Conservation (phyloP, 2,888 invertebrate species). For the Andrena chrysosceles region DNA sequence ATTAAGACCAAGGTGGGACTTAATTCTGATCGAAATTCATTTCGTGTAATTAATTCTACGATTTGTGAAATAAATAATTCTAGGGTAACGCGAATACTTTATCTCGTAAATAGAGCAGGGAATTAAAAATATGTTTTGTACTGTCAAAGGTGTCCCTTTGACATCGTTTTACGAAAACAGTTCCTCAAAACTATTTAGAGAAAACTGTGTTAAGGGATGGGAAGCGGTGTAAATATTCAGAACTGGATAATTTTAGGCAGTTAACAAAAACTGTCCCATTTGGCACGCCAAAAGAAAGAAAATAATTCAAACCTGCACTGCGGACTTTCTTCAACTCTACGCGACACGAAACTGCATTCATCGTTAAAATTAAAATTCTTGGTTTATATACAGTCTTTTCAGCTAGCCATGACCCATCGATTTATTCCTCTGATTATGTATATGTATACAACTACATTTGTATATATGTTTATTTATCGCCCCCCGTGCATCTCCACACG, state of each 20-base stretch:
- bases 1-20: neutral
- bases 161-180: neutral
- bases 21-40: neutral
- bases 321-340: conserved; percentile 1
- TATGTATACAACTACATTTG: no score
- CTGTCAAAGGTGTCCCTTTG: neutral
- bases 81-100: neutral
- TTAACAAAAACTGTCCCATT: conserved; percentile 8
- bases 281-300: neutral
- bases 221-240: conserved; percentile 1
- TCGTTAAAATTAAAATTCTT: no score
- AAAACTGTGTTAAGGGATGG: neutral
- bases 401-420: neutral
- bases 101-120: neutral
- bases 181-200: no score
- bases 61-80: neutral
- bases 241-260: conserved; percentile 2
- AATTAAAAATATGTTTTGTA: neutral
- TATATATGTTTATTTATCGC: no score
- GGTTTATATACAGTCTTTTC: no score
- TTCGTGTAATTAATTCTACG: neutral
- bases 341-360: neutral
- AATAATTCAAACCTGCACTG: neutral
- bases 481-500: no score
- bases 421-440: no score